These are phyloP conservation scores for Morus bassanus DNA, from an alignment of 2,797 vertebrate genomes.

Conservation along the genomic window DNA sequence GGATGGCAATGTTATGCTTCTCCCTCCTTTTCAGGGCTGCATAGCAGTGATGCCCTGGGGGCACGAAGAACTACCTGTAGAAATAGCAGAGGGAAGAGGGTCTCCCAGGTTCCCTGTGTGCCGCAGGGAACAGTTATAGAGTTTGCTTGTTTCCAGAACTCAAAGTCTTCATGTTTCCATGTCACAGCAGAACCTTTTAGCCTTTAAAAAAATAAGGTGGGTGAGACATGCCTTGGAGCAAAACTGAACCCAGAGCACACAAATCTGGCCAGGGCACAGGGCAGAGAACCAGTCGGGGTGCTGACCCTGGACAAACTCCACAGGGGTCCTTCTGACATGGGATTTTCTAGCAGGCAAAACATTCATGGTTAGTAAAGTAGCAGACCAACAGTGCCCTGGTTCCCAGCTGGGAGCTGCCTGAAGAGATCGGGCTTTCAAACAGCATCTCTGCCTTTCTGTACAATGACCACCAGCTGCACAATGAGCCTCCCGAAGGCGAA, in stretches of 20 bases:
- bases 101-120: neutral
- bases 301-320: neutral
- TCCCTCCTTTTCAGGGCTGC: neutral
- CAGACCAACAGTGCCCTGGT: neutral
- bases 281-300: neutral
- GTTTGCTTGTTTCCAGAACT: neutral
- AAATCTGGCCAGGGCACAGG: neutral
- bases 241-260: neutral
- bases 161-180: neutral
- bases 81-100: neutral
- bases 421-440: neutral
- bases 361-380: neutral
- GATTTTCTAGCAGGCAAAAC: neutral
- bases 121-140: neutral
- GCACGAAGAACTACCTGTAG: neutral
- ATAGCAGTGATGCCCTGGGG: neutral
- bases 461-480: neutral
- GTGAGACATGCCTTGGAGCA: neutral
- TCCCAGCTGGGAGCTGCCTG: neutral
- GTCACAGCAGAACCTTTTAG: neutral
- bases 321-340: neutral
- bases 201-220: neutral
- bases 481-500: neutral
- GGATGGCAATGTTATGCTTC: neutral
- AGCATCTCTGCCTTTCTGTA: neutral